Evolutionary conservation across 2,797 vertebrate genomes (phyloP).

Genomic region (Darevskia mixta): DNA sequence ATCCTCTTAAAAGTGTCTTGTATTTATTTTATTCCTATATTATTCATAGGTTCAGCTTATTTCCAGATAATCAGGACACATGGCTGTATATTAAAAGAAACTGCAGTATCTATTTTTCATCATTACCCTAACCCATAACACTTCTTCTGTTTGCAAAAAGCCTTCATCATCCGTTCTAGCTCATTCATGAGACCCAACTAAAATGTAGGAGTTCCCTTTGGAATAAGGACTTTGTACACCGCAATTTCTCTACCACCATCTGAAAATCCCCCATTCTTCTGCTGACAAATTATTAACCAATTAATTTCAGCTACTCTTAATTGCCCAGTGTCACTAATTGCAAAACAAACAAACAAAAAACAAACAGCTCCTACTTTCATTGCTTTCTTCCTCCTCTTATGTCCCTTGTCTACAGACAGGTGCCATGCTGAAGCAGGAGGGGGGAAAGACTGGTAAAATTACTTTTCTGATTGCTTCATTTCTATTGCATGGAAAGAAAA

Average conservation of each 20-base stretch:
- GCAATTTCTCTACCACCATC: background rate
- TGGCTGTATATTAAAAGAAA: slow-evolving; percentile 45
- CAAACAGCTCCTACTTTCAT: background rate
- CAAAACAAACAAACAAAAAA: background rate
- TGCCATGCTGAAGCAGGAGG: background rate
- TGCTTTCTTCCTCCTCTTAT: background rate
- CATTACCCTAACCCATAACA: slow-evolving; percentile 18
- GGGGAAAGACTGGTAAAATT: background rate
- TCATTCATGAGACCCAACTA: background rate
- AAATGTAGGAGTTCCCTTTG: background rate
- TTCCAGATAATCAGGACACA: slow-evolving; percentile 66
- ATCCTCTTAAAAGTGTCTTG: slow-evolving; percentile 66
- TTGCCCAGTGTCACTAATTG: background rate
- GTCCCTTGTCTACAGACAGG: background rate
- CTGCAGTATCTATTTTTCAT: slow-evolving; percentile 28
- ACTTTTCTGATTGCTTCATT: background rate
- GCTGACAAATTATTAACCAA: background rate
- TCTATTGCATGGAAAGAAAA: background rate
- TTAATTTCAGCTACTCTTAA: background rate
- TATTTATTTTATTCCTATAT: slow-evolving; percentile 74
- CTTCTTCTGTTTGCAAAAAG: background rate
- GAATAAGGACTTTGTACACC: background rate
- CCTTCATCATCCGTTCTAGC: background rate
- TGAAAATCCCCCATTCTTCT: background rate
- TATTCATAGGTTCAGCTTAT: slow-evolving; percentile 69